Conservation (phyloP, 2,797 vertebrate species). For the Cercopithecus petaurista region DNA sequence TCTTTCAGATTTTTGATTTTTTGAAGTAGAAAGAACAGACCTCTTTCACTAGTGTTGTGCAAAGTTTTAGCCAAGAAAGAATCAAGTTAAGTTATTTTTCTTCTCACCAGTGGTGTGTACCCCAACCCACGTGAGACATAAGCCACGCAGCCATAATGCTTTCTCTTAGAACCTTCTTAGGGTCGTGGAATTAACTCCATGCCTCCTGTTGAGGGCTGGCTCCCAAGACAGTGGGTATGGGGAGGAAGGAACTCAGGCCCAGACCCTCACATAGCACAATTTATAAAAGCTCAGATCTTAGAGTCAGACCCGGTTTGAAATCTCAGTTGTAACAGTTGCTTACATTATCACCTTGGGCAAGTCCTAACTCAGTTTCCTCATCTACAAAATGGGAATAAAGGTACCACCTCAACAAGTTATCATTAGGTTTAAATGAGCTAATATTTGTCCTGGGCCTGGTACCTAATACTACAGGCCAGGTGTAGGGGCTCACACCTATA, state of each 20-base stretch:
- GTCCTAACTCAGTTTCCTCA: background rate
- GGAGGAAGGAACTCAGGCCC: background rate
- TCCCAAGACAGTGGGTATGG: background rate
- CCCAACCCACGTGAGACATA: fast-evolving
- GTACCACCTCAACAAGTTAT: background rate
- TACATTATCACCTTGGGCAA: background rate
- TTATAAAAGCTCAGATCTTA: background rate
- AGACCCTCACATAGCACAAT: background rate
- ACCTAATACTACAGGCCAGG: background rate
- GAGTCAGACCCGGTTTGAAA: background rate
- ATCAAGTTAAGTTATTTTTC: background rate
- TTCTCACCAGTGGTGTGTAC: background rate
- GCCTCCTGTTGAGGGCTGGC: background rate
- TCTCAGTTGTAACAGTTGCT: background rate
- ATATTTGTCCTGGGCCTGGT: background rate
- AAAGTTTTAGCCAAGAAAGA: background rate
- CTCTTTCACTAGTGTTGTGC: too few species aligned
- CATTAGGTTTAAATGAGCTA: background rate
- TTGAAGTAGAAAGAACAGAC: background rate
- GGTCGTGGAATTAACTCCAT: background rate
- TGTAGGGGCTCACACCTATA: background rate
- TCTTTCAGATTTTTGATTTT: background rate
- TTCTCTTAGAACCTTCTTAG: background rate
- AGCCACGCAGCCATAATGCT: background rate
- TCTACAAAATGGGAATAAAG: background rate